Evolutionary conservation across 2,888 invertebrate species (phyloP).

Genomic region (Capitulum mitella): DNA sequence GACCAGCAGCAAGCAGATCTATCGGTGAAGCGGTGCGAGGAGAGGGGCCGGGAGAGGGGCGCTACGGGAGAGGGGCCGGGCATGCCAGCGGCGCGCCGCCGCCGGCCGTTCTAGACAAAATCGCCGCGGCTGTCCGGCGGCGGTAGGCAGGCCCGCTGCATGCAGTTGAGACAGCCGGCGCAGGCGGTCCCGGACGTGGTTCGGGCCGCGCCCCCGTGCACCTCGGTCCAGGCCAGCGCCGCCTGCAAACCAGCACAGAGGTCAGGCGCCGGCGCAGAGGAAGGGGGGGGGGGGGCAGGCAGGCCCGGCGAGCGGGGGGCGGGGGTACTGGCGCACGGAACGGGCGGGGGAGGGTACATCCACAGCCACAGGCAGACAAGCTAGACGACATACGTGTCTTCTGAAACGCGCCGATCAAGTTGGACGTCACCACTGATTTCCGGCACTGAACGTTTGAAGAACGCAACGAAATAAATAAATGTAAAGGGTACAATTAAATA

Average conservation of each 20-base stretch:
- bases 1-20: neutral
- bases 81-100: neutral
- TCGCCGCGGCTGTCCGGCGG: neutral
- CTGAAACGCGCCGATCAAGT: too few species aligned
- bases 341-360: too few species aligned
- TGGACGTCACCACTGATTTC: too few species aligned
- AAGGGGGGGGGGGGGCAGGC: neutral
- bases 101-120: neutral
- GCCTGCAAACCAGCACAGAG: neutral
- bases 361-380: too few species aligned
- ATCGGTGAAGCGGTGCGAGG: neutral
- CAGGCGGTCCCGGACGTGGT: neutral
- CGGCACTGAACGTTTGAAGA: too few species aligned
- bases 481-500: too few species aligned
- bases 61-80: neutral
- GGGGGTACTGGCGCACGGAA: neutral
- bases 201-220: too few species aligned
- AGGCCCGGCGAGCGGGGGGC: neutral
- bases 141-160: neutral
- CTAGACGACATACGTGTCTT: too few species aligned
- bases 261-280: neutral
- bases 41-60: neutral
- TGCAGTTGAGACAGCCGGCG: neutral
- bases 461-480: too few species aligned
- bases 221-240: neutral